Evolutionary conservation across 2,113 vertebrate species (phyloP).

Genomic region (Fregata magnificens): DNA sequence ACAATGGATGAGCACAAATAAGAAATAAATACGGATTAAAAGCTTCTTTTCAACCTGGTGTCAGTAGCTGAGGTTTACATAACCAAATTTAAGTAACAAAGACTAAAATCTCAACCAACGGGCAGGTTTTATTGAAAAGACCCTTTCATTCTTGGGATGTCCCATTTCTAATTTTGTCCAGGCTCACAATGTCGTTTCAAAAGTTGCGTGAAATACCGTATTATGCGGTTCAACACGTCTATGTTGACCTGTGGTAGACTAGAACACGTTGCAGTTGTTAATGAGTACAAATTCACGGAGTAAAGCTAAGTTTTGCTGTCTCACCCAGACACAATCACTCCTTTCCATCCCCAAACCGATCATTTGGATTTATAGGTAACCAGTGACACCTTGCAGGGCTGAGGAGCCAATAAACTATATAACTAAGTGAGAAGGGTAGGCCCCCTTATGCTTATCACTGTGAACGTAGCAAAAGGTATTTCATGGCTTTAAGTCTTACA

Average conservation of each 20-base stretch:
- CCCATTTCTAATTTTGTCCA: background rate
- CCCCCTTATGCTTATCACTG: background rate
- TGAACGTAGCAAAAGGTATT: background rate
- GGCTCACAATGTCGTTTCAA: background rate
- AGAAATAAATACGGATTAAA: background rate
- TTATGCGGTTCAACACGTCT: accelerated
- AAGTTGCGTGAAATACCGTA: background rate
- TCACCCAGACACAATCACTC: background rate
- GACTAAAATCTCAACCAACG: background rate
- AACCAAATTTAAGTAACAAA: background rate
- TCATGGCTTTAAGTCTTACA: background rate
- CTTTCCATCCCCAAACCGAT: background rate
- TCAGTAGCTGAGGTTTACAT: background rate
- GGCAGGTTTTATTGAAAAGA: background rate
- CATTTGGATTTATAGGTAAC: background rate
- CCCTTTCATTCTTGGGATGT: background rate
- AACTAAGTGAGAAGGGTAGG: background rate
- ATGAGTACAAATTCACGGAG: background rate
- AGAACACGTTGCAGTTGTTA: background rate
- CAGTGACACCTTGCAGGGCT: background rate
- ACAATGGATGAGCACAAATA: background rate
- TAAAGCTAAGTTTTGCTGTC: background rate
- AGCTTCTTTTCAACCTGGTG: background rate
- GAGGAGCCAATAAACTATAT: background rate
- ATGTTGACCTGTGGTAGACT: accelerated